Evolutionary conservation across 2,113 vertebrate genomes (phyloP).

Genomic region (Zeus faber): DNA sequence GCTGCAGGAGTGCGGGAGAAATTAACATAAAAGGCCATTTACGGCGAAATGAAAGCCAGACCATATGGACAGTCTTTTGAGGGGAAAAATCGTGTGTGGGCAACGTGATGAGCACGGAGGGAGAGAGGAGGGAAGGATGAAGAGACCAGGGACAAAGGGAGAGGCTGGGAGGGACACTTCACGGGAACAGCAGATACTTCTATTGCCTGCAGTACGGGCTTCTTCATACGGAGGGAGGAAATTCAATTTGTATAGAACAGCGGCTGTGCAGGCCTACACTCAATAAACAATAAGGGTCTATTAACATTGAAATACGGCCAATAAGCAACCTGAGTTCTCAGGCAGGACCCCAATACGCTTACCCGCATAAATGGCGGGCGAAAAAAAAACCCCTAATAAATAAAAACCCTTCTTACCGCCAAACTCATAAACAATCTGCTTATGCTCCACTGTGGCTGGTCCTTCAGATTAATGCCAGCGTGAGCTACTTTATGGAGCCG

Average conservation of each 20-base stretch:
- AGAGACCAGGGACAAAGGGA: conserved; percentile 32
- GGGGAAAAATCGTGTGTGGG: too few relatives aligned
- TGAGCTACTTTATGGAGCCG: conserved; percentile 32
- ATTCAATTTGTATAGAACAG: conserved; percentile 58
- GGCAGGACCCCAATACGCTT: conserved; percentile 41
- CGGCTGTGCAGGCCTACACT: conserved; percentile 52
- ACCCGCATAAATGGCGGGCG: conserved; percentile 32
- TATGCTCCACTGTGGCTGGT: conserved; percentile 23
- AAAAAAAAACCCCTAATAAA: too few relatives aligned
- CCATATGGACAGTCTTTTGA: neutral
- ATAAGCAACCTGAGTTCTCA: conserved; percentile 51
- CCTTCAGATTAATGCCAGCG: conserved; percentile 26
- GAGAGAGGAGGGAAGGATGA: conserved; percentile 23
- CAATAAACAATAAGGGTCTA: conserved; percentile 66
- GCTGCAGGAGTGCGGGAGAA: conserved; percentile 7
- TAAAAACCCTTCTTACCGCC: conserved; percentile 5
- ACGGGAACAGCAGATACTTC: conserved; percentile 49
- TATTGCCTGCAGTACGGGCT: conserved; percentile 42
- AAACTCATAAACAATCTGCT: conserved; percentile 45
- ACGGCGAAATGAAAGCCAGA: neutral
- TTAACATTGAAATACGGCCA: conserved; percentile 62
- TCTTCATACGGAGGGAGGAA: conserved; percentile 37
- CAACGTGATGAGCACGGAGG: conserved; percentile 18
- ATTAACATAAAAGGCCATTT: conserved; percentile 33
- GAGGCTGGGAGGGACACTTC: conserved; percentile 28